Evolutionary conservation across 2,888 invertebrate genomes (phyloP), one percentile per base, ranked within the genome.

Genomic region (Amitus sp.): DNA sequence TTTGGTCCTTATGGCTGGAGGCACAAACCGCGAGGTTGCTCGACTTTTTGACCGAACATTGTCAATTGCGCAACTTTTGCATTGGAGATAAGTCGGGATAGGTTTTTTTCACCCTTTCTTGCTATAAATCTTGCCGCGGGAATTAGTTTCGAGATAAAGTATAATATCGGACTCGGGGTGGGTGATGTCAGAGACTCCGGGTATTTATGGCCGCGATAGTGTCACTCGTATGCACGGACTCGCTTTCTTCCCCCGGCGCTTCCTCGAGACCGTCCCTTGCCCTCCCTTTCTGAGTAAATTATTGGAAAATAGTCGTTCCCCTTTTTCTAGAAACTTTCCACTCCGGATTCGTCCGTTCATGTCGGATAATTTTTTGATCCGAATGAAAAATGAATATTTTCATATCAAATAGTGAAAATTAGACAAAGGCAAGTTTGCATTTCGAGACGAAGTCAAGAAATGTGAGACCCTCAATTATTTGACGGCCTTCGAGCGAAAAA

Each of bases 101-200:
- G 56, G 69, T 65, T 75, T 76, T 70, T 72, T 79, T 80, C 78
- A 73, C 75, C 79, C 72, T 78, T 79, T 77, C 79, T 78, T 78
- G 74, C 79, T 76, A 82, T 82, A 82, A 82, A 82, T 82, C 82
- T 82, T 80, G 73, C 73, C 78, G 76, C 79, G 78, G 80, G 82
- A 82, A 82, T 82, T 82, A 82, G 82, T 81, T 82, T 82, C 73
- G 79, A 82, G 82, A 82, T 82, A 82, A 82, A 82, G 82, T 80
- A 82, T 82, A 82, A 82, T 82, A 82, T 82, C 82, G 79, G 80
- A 76, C 78, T 76, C 75, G 75, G 78, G 77, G 73, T 71, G 74
- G 78, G 76, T 78, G 79, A 80, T 79, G 80, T 80, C 81, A 79
- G 81, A 79, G 80, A 74, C 78, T 75, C 75, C 69, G 71, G 74